Percentiles rank a stretch among this genome's conserved stretches.
Conservation (phyloP, 2,888 invertebrate genomes). For the Oscheius sp. region DNA sequence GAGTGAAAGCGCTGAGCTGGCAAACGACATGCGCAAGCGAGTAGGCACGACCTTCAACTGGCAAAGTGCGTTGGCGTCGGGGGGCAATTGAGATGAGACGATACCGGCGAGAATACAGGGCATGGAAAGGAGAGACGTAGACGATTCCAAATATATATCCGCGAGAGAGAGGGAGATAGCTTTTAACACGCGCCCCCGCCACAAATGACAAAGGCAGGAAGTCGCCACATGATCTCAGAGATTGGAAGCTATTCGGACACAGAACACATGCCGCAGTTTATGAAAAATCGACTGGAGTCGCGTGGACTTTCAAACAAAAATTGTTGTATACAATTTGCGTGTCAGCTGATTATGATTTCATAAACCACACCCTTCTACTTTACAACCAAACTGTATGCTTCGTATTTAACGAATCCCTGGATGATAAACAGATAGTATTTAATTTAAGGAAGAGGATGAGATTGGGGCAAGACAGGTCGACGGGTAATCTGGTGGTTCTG, state of each 20-base stretch:
- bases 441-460: not conserved
- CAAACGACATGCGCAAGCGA: constrained; percentile 1
- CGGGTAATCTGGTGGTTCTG: constrained; percentile 29
- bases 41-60: constrained; percentile 30
- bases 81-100: constrained; percentile 31
- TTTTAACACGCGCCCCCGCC: not conserved
- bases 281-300: constrained; percentile 15
- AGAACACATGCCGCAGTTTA: constrained; percentile 24
- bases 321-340: no score
- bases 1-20: constrained; percentile 21
- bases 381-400: no score
- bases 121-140: constrained; percentile 14
- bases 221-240: not conserved
- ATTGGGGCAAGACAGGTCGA: not conserved
- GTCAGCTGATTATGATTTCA: no score
- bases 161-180: no score
- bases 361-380: no score
- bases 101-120: constrained; percentile 27
- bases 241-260: not conserved
- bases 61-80: constrained; percentile 31
- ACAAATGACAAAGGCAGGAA: not conserved
- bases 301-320: no score
- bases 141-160: no score
- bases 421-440: no score
- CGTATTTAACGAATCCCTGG: no score